phyloP scores from a whole-genome alignment of 2,888 invertebrate genomes.

The Sepioteuthis lessoniana region DNA sequence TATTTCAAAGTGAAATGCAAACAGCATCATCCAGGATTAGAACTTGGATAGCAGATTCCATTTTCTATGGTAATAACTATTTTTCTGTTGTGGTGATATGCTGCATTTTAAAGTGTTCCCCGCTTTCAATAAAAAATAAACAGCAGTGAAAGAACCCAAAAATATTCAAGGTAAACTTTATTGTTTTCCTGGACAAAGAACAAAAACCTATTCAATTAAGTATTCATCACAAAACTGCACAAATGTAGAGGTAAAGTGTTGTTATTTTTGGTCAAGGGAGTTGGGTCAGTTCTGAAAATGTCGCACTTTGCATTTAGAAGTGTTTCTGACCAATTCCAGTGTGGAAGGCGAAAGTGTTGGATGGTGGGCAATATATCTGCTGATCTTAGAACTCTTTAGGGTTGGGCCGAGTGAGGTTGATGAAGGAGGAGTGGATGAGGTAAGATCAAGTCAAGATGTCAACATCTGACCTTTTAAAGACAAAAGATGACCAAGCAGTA shows the following conservation, averaged over 20 bases:
- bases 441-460: not conserved
- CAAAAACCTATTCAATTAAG: conserved; percentile 4
- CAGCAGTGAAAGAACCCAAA: not conserved
- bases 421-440: not conserved
- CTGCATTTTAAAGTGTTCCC: too few relatives aligned
- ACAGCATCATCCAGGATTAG: too few relatives aligned
- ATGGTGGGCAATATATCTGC: not conserved
- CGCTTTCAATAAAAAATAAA: not conserved
- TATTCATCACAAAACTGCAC: not conserved
- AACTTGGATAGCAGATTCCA: too few relatives aligned
- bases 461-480: not conserved
- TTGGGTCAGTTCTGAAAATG: not conserved
- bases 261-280: not conserved
- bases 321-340: not conserved
- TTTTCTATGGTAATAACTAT: too few relatives aligned
- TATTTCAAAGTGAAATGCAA: too few relatives aligned
- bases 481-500: not conserved
- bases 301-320: not conserved
- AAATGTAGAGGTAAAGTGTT: not conserved
- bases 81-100: too few relatives aligned
- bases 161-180: not conserved
- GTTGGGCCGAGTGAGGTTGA: not conserved
- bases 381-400: not conserved
- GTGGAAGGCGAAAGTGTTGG: not conserved
- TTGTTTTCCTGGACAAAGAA: not conserved